phyloP scores from a whole-genome alignment of 2,888 invertebrate species.

The Noctua janthe region DNA sequence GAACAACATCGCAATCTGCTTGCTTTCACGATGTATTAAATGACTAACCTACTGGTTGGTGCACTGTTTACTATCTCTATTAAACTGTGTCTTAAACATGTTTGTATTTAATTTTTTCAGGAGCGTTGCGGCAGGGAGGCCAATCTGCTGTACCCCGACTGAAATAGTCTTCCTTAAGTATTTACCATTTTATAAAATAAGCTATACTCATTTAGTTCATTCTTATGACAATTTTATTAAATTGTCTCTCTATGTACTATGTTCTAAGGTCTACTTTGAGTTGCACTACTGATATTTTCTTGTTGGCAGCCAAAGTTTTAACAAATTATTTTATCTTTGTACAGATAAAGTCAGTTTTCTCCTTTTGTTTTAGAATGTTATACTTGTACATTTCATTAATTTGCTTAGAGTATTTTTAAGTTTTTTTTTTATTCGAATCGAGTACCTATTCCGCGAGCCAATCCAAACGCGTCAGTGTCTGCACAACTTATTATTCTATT shows the following conservation, averaged over 20 bases:
- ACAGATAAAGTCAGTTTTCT: slow-evolving; percentile 26
- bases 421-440: neutral
- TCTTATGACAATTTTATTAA: slow-evolving; percentile 50
- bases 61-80: neutral
- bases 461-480: neutral
- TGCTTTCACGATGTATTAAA: neutral
- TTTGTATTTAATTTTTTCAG: slow-evolving; percentile 65
- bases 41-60: neutral
- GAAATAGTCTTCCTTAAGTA: slow-evolving; percentile 56
- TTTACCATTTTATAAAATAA: slow-evolving; percentile 37
- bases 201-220: slow-evolving; percentile 35
- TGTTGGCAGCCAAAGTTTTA: slow-evolving; percentile 8
- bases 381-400: slow-evolving; percentile 23
- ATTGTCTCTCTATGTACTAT: slow-evolving; percentile 40
- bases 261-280: slow-evolving; percentile 8
- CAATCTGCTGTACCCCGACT: slow-evolving; percentile 66
- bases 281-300: slow-evolving; percentile 14
- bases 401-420: neutral
- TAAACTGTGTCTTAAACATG: neutral
- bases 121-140: slow-evolving; percentile 77
- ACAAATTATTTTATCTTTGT: slow-evolving; percentile 30
- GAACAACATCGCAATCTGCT: neutral
- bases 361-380: neutral
- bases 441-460: slow-evolving; percentile 10
- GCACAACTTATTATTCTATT: neutral